These are phyloP conservation scores for Aphodius sticticus DNA, from an alignment of 2,888 invertebrate genomes.

Conservation along the genomic window DNA sequence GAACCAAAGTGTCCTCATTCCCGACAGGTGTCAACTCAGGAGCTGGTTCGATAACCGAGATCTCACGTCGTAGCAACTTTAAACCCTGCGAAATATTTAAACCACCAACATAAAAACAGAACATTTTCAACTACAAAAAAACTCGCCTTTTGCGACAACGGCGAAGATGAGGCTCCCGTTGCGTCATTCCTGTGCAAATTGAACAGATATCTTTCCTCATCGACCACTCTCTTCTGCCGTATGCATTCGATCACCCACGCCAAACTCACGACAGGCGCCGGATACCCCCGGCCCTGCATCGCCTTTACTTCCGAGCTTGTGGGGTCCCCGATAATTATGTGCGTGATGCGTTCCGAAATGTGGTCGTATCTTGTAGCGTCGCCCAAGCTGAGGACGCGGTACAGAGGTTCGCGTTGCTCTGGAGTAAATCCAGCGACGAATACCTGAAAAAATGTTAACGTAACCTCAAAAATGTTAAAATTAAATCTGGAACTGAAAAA, in stretches of 20 bases:
- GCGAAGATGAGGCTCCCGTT: conserved; percentile 58
- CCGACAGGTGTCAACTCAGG: conserved; percentile 24
- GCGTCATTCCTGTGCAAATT: conserved; percentile 35
- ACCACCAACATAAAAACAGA: neutral
- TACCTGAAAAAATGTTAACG: neutral
- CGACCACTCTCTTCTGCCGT: conserved; percentile 65
- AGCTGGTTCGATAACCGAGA: conserved; percentile 42
- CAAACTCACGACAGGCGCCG: conserved; percentile 67
- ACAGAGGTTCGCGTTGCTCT: conserved; percentile 71
- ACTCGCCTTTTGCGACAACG: conserved; percentile 67
- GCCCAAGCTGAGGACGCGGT: conserved; percentile 75
- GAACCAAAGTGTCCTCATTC: conserved; percentile 29
- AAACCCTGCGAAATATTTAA: conserved; percentile 50
- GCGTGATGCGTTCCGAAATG: conserved; percentile 79
- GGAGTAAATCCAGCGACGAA: conserved; percentile 73
- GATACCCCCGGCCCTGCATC: conserved; percentile 45
- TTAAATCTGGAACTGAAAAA: too few species aligned
- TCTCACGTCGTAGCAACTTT: conserved; percentile 49
- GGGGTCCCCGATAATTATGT: conserved; percentile 77
- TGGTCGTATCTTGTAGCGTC: conserved; percentile 86
- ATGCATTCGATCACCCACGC: conserved; percentile 83
- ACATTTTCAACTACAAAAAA: neutral
- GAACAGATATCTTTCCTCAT: conserved; percentile 62
- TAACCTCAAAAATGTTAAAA: too few species aligned
- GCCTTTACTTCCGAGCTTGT: conserved; percentile 61